Conservation (phyloP, 2,797 vertebrate species). For the Manis javanica region DNA sequence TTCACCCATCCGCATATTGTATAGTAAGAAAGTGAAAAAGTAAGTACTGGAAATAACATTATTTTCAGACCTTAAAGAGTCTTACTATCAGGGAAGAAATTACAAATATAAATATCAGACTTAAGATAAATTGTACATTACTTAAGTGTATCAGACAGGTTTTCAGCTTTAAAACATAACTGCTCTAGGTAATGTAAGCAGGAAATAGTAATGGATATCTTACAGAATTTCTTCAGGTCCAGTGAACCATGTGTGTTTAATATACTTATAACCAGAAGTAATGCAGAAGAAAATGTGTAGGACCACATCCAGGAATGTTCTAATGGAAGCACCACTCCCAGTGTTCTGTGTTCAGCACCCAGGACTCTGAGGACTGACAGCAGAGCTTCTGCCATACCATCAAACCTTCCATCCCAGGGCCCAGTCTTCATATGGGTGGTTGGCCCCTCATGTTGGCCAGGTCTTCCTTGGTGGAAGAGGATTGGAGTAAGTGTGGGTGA, state of each 20-base stretch:
- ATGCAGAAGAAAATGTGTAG: neutral
- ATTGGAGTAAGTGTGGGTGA: neutral
- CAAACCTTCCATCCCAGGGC: neutral
- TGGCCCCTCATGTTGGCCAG: neutral
- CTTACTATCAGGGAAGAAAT: conserved; percentile 4
- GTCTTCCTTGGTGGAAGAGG: neutral
- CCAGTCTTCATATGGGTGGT: neutral
- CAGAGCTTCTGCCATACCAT: neutral
- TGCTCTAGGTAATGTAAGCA: neutral
- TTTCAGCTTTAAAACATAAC: neutral
- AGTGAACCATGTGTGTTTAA: neutral
- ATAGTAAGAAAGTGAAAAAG: neutral
- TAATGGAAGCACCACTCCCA: neutral
- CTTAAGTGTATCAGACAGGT: neutral
- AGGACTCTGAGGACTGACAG: neutral
- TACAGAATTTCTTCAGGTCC: neutral
- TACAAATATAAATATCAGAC: conserved; percentile 16
- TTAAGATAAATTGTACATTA: conserved; percentile 13
- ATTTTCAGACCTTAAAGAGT: neutral
- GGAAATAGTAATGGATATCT: neutral
- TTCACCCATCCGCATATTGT: neutral
- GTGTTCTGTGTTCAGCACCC: neutral
- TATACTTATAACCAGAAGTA: no score
- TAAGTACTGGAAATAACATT: neutral
- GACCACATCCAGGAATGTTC: neutral